Evolutionary conservation across 2,888 invertebrate genomes (phyloP).

Genomic region (Aphodius sticticus): DNA sequence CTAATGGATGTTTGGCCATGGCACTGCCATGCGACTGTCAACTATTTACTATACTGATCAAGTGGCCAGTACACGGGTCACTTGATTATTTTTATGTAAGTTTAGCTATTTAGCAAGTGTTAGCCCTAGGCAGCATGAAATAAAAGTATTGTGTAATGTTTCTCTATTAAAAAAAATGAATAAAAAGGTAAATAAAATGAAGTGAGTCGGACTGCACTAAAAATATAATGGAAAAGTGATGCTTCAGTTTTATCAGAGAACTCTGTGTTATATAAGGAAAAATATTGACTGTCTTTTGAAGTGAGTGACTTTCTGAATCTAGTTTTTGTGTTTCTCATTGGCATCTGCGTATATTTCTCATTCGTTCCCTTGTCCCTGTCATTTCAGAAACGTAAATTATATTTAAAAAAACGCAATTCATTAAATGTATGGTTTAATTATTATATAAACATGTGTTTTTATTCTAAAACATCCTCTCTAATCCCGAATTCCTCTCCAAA

Average conservation of each 20-base stretch:
- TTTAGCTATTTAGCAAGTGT: constrained; percentile 46
- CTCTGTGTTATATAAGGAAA: constrained; percentile 38
- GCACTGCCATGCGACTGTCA: constrained; percentile 31
- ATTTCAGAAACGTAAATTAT: constrained; percentile 42
- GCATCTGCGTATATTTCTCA: constrained; percentile 35
- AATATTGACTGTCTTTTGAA: constrained; percentile 34
- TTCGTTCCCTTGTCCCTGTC: constrained; percentile 18
- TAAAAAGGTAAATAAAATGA: constrained; percentile 32
- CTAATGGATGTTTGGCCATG: neutral
- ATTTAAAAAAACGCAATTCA: constrained; percentile 48
- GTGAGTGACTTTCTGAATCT: constrained; percentile 41
- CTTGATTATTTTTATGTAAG: constrained; percentile 41
- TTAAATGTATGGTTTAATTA: constrained; percentile 56
- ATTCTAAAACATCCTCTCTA: neutral
- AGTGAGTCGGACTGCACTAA: constrained; percentile 40
- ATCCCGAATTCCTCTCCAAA: neutral
- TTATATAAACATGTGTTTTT: constrained; percentile 20
- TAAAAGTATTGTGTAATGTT: constrained; percentile 37
- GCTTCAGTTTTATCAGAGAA: constrained; percentile 40
- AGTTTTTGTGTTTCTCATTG: constrained; percentile 34
- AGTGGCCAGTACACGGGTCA: constrained; percentile 28
- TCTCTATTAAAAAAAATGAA: neutral
- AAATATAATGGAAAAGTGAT: constrained; percentile 38
- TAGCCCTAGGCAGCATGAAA: constrained; percentile 46
- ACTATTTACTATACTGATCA: constrained; percentile 20